Base-by-base conservation (phyloP, 2,888 invertebrate genomes). In the Cephalotes varians region DNA sequence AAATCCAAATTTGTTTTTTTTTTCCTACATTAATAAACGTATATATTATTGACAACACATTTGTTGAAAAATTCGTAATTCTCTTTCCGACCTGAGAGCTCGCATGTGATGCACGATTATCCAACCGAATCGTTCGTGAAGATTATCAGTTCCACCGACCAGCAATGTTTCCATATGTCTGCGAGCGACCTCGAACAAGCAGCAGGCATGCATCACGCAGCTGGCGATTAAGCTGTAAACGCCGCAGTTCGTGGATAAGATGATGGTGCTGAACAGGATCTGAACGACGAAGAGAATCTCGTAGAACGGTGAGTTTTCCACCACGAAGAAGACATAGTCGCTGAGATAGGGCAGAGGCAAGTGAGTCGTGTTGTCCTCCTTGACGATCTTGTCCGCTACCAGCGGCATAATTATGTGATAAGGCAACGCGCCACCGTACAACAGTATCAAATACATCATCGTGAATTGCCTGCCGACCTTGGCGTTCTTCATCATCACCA, bases 231-330 rank as follows among this genome's bases (percentile, higher is more conserved):
- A 37, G 44, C 85, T 81, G 51, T 84, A 89, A 6, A 87, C 86
- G 1, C 87, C 90, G 7, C 84, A 84, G 0, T 88, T 86, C 28
- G 91, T 85, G 1, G 90, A 87, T 34, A 87, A 85, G 83, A 88
- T 88, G 1, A 92, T 81, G 28, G 89, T 85, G 3, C 88, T 88
- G 37, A 86, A 87, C 0, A 89, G 37, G 65, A 87, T 87, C 5
- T 92, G 91, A 7, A 60, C 1, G 25, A 65, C 64, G 65, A 92
- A 92, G 6, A 93, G 86, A 37, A 92, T 90, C 65, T 92, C 91
- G 83, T 92, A 93, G 7, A 83, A 62, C 5, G 90, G 91, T 37
- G 81, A 86, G 25, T 81, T 67, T 37, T 88, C 84, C 1, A 86
- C 85, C 79, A 90, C 88, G 28, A 92, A 90, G 10, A 91, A 80